A percentile compares a stretch with the other conserved stretches of the same genome.
Conservation (phyloP, 2,888 invertebrate species). For the Drosophila infuscata region DNA sequence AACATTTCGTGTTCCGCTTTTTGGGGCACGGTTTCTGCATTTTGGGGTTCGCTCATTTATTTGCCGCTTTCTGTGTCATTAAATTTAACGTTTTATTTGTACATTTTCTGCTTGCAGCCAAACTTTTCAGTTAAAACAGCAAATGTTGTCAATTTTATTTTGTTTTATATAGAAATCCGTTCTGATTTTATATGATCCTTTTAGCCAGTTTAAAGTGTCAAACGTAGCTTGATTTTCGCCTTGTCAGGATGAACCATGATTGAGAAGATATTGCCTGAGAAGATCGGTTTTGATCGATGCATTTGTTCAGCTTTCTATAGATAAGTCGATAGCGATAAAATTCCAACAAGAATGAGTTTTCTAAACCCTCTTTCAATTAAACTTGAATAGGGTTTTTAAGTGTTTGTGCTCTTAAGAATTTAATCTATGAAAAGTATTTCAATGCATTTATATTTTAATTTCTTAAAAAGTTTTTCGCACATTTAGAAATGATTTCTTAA, state of each 20-base stretch:
- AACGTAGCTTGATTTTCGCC: neutral
- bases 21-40: constrained; percentile 40
- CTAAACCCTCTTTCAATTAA: neutral
- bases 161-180: neutral
- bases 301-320: neutral
- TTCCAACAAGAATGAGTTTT: neutral
- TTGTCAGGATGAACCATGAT: neutral
- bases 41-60: constrained; percentile 28
- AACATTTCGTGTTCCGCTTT: constrained; percentile 18
- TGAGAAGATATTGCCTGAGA: neutral
- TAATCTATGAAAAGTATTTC: neutral
- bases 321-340: neutral
- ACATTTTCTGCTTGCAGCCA: constrained; percentile 1
- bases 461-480: neutral
- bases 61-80: constrained; percentile 57
- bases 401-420: neutral
- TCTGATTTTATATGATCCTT: neutral
- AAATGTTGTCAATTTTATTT: constrained; percentile 16
- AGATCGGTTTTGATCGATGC: accelerated
- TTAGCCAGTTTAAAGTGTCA: neutral
- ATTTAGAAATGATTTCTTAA: neutral
- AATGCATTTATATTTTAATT: neutral
- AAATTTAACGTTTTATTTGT: constrained; percentile 66
- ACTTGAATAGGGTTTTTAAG: neutral
- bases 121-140: neutral